phyloP scores from a whole-genome alignment of 2,888 invertebrate genomes.

The Endotricha flammealis region DNA sequence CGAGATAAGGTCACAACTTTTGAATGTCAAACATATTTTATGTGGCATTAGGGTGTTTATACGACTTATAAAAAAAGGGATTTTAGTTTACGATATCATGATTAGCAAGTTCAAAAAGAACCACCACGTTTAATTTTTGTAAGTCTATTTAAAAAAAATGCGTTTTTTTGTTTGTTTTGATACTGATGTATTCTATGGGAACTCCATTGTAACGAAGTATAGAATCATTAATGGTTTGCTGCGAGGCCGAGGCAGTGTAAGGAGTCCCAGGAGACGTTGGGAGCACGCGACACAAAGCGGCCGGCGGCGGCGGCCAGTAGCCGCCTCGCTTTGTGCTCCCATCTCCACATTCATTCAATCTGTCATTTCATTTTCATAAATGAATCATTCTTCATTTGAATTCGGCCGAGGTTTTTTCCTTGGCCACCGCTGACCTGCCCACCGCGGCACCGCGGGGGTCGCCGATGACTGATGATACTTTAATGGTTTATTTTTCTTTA shows the following conservation, averaged over 20 bases:
- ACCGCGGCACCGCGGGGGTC: constrained; percentile 72
- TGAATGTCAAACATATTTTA: constrained; percentile 73
- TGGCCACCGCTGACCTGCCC: constrained; percentile 66
- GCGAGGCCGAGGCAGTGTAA: constrained; percentile 4
- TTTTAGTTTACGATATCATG: neutral
- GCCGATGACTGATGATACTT: constrained; percentile 71
- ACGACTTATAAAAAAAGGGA: constrained; percentile 8
- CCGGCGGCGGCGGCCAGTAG: constrained; percentile 53
- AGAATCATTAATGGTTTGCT: constrained; percentile 5
- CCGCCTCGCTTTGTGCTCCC: constrained; percentile 51
- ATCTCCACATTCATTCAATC: constrained; percentile 66
- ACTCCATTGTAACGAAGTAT: too few species aligned
- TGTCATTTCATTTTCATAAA: constrained; percentile 77
- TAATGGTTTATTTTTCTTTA: constrained; percentile 77
- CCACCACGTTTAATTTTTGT: too few species aligned
- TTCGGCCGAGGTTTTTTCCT: constrained; percentile 64
- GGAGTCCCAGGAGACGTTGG: constrained; percentile 33
- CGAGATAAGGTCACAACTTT: constrained; percentile 72
- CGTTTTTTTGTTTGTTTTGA: too few species aligned
- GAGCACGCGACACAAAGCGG: constrained; percentile 55
- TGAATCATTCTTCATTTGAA: constrained; percentile 76
- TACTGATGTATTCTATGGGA: too few species aligned
- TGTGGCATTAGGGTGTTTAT: constrained; percentile 39
- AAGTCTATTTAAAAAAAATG: too few species aligned
- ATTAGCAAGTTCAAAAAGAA: neutral